Evolutionary conservation across 2,797 vertebrate genomes (phyloP).

Genomic region (Tokudaia tokunoshimensis): DNA sequence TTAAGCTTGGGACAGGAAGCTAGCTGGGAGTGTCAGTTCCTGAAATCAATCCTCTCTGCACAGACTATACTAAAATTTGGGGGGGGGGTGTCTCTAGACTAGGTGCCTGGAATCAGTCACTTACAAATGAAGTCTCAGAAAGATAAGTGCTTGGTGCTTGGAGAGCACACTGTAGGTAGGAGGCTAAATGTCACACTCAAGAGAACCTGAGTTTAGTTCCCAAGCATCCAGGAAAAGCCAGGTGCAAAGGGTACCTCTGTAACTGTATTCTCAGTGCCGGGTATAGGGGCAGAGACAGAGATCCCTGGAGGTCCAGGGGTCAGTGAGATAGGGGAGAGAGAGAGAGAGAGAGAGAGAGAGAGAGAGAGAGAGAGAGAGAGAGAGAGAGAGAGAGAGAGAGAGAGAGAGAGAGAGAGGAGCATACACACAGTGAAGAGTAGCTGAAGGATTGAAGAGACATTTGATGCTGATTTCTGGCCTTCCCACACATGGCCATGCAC

Average conservation of each 20-base stretch:
- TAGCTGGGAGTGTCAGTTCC: not conserved
- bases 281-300: not conserved
- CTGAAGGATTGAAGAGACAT: not conserved
- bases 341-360: too few species aligned
- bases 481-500: not conserved
- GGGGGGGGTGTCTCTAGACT: not conserved
- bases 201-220: not conserved
- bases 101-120: not conserved
- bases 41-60: not conserved
- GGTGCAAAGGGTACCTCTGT: not conserved
- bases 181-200: not conserved
- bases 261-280: not conserved
- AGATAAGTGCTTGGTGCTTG: not conserved
- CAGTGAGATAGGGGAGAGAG: not conserved
- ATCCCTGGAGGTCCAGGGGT: not conserved
- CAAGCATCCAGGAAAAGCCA: not conserved
- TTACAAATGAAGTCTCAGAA: constrained; percentile 50
- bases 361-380: too few species aligned
- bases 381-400: too few species aligned
- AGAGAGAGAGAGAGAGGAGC: too few species aligned
- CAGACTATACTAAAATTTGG: not conserved
- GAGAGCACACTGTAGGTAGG: not conserved
- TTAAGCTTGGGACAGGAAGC: not conserved
- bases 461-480: not conserved
- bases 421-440: not conserved